phyloP scores from a whole-genome alignment of 64 coral and sea anemone genomes.

The Platygyra sinensis region DNA sequence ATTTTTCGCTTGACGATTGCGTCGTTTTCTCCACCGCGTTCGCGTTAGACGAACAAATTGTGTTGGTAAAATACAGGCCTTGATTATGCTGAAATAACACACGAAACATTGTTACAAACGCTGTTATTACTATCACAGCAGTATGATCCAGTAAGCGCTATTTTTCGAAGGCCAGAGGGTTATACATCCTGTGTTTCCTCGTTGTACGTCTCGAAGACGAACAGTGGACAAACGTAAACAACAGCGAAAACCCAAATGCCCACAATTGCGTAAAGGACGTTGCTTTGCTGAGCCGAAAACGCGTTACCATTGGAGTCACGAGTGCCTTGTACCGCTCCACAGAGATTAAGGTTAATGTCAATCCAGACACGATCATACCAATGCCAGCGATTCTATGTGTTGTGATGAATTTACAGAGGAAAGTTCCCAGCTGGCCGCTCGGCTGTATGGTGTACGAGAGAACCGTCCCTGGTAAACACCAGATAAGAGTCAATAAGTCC shows the following conservation, averaged over 20 bases:
- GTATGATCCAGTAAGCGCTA: slow-evolving; percentile 40
- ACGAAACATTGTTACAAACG: slow-evolving; percentile 35
- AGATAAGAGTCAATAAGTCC: slow-evolving; percentile 57
- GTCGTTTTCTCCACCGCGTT: not conserved
- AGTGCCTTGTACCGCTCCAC: slow-evolving; percentile 77
- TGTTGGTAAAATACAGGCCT: slow-evolving; percentile 74
- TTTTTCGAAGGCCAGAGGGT: slow-evolving; percentile 18
- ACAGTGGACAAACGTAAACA: slow-evolving; percentile 54
- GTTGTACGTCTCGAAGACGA: slow-evolving; percentile 25
- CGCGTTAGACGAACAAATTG: slow-evolving; percentile 42
- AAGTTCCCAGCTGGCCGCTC: not conserved
- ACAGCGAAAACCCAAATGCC: slow-evolving; percentile 56
- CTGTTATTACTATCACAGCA: slow-evolving; percentile 21
- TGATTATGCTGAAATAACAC: slow-evolving; percentile 76
- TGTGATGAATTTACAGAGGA: slow-evolving; percentile 68
- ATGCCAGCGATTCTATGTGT: slow-evolving; percentile 59
- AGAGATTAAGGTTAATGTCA: slow-evolving; percentile 62
- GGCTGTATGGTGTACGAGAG: slow-evolving; percentile 37
- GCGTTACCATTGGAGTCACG: slow-evolving; percentile 22
- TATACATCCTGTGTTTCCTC: not conserved
- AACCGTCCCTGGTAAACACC: slow-evolving; percentile 51
- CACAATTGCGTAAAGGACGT: slow-evolving; percentile 55
- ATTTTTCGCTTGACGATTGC: slow-evolving; percentile 56
- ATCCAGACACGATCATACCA: slow-evolving; percentile 57
- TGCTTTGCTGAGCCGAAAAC: slow-evolving; percentile 41